Percentiles rank a stretch among this genome's conserved stretches.
Conservation (phyloP, 2,113 vertebrate species). For the Etheostoma spectabile region DNA sequence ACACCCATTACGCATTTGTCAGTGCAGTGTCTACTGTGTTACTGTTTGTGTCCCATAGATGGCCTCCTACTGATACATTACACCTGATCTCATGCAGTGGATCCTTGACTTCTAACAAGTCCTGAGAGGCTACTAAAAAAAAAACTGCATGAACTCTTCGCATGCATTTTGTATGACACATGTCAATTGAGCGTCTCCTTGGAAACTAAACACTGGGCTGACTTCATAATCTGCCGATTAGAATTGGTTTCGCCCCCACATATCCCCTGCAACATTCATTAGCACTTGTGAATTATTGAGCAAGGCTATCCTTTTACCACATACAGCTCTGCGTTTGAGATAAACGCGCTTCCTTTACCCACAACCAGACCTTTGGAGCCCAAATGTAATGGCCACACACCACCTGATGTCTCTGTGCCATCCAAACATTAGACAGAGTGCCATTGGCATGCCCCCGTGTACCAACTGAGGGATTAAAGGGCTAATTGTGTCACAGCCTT, state of each 20-base stretch:
- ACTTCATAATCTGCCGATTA: constrained; percentile 89
- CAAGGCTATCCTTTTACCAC: constrained; percentile 89
- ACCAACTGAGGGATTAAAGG: constrained; percentile 69
- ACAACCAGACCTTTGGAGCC: constrained; percentile 76
- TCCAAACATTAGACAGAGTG: constrained; percentile 44
- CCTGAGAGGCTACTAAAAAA: constrained; percentile 62
- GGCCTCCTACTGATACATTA: constrained; percentile 31
- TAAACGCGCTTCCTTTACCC: constrained; percentile 83
- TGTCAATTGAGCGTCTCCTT: constrained; percentile 86
- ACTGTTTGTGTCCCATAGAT: constrained; percentile 60
- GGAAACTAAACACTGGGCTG: constrained; percentile 89
- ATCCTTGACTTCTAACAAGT: constrained; percentile 56
- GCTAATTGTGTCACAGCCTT: constrained; percentile 74
- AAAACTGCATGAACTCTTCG: constrained; percentile 52
- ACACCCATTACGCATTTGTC: constrained; percentile 7
- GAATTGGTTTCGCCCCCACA: constrained; percentile 89
- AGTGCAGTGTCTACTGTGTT: constrained; percentile 41
- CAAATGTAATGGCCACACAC: constrained; percentile 52
- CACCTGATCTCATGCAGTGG: constrained; percentile 57
- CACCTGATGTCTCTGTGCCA: constrained; percentile 39
- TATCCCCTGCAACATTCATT: constrained; percentile 93
- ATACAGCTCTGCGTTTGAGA: constrained; percentile 80
- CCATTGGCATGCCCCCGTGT: constrained; percentile 48
- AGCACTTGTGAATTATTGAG: constrained; percentile 92
- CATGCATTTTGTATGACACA: constrained; percentile 87